Evolutionary conservation across 2,888 invertebrate species (phyloP), one percentile per base, ranked within the genome.

Genomic region (Drosophila paramelanica): DNA sequence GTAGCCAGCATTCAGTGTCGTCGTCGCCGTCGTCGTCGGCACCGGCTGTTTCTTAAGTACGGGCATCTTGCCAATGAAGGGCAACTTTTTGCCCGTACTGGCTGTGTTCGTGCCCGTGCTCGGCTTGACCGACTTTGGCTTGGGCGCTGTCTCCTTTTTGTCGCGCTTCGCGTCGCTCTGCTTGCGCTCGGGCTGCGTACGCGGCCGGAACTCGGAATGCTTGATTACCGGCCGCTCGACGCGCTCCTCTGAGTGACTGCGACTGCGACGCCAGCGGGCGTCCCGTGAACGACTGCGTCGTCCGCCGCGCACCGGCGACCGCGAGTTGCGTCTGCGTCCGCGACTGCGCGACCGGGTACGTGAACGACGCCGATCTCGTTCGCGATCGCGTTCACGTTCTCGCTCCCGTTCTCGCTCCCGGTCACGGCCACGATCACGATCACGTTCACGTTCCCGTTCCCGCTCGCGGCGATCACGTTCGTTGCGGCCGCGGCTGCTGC

Each of bases 21-120:
- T 8, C 45, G 62, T 59, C 0, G 93, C 11, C 20, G 67, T 74
- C 3, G 59, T 42, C 7, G 79, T 64, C 6, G 73, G 8, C 45
- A 60, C 61, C 0, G 93, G 84, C 31, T 93, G 93, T 56, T 94
- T 94, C 66, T 94, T 94, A 23, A 96, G 96, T 11, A 97, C 94
- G 0, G 97, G 97, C 95, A 97, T 95, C 91, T 96, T 94, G 74
- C 97, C 97, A 74, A 97, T 97, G 81, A 97, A 97, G 0, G 97
- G 97, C 89, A 97, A 93, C 90, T 96, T 96, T 70, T 95, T 95
- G 72, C 95, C 94, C 2, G 72, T 57, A 10, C 33, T 33, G 13
- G 64, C 62, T 2, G 38, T 45, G 2, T 60, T 33, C 11, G 70
- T 17, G n/a, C 25, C 72, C 5, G 36, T 75, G 47, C 5, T 1